These are phyloP conservation scores for Mustela lutreola DNA, from an alignment of 2,113 vertebrate genomes.

Conservation along the genomic window DNA sequence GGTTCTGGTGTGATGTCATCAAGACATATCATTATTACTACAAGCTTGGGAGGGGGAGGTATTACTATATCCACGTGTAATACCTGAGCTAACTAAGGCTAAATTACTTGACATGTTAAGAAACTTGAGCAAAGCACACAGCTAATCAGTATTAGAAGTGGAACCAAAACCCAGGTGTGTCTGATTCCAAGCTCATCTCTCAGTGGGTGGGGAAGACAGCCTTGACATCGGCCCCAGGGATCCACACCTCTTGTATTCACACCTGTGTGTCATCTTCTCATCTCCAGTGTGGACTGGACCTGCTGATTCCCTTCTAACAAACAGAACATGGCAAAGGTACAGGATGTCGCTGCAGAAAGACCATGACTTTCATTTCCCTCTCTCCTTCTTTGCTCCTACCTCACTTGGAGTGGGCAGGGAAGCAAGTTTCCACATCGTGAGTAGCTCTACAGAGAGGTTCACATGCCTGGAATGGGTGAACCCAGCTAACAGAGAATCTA, in stretches of 20 bases:
- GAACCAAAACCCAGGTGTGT: background rate
- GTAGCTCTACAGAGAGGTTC: background rate
- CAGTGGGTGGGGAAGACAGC: fast-evolving
- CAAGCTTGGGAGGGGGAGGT: background rate
- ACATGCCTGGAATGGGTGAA: background rate
- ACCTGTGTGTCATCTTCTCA: fast-evolving
- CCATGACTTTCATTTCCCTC: fast-evolving
- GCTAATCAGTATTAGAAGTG: background rate
- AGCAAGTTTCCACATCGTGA: background rate
- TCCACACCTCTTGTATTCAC: background rate
- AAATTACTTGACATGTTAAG: background rate
- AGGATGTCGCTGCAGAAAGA: too few species aligned
- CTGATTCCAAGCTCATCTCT: background rate
- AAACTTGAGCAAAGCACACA: background rate
- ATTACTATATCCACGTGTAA: background rate
- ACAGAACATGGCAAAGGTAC: background rate
- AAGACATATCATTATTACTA: background rate
- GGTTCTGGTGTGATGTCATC: background rate
- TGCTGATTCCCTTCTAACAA: background rate
- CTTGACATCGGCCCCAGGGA: fast-evolving
- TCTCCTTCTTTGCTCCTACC: too few species aligned
- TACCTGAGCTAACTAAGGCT: background rate
- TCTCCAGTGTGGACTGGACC: too few species aligned
- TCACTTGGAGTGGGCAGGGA: background rate
- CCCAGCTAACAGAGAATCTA: background rate